Evolutionary conservation across 2,797 vertebrate species (phyloP).

Genomic region (Danio albolineatus): DNA sequence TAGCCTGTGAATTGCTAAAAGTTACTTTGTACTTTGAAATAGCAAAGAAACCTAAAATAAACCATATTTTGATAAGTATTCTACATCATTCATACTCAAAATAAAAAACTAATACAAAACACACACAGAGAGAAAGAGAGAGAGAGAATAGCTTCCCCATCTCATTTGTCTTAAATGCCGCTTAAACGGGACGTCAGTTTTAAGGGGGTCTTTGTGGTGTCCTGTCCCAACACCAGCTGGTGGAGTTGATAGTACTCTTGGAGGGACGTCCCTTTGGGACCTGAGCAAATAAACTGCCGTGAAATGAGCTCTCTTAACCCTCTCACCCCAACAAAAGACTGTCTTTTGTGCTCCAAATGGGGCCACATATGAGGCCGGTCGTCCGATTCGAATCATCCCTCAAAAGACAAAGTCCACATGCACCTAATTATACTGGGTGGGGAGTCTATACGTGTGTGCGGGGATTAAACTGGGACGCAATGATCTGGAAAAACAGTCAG

Average conservation of each 20-base stretch:
- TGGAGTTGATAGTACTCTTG: slow-evolving; percentile 74
- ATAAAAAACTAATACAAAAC: not conserved
- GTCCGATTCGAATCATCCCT: slow-evolving; percentile 56
- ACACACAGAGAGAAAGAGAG: not conserved
- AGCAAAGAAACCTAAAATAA: not conserved
- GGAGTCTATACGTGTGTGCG: slow-evolving; percentile 31
- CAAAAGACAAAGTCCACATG: slow-evolving; percentile 58
- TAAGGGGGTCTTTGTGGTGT: slow-evolving; percentile 41
- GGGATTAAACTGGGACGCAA: slow-evolving; percentile 9
- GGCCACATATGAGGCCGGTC: slow-evolving; percentile 40
- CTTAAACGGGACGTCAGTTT: slow-evolving; percentile 51
- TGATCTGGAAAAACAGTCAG: not conserved
- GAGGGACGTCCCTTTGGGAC: slow-evolving; percentile 76
- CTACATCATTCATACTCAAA: not conserved
- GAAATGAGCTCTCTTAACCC: slow-evolving; percentile 84
- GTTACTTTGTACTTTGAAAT: not conserved
- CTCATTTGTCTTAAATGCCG: slow-evolving; percentile 56
- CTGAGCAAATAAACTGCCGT: slow-evolving; percentile 77
- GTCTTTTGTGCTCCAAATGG: slow-evolving; percentile 58
- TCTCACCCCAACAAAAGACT: slow-evolving; percentile 64
- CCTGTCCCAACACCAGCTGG: slow-evolving; percentile 73
- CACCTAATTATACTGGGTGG: slow-evolving; percentile 57
- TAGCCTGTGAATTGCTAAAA: not conserved
- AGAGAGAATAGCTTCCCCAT: not conserved
- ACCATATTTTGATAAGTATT: not conserved